Percentiles rank a stretch among this genome's conserved stretches.
These are phyloP conservation scores for Sesia apiformis DNA, from an alignment of 2,888 invertebrate species.

Conservation along the genomic window DNA sequence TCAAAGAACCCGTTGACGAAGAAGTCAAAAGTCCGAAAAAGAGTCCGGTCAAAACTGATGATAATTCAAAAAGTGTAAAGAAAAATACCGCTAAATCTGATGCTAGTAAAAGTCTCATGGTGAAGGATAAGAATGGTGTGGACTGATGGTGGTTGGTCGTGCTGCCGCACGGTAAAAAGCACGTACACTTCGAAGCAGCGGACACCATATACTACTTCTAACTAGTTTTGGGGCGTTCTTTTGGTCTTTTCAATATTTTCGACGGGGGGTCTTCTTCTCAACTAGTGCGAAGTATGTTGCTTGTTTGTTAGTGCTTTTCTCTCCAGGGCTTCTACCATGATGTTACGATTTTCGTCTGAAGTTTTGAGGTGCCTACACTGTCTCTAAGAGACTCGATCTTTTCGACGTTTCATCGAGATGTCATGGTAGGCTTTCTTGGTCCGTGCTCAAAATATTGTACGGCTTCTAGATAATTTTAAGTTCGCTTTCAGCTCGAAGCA, in stretches of 20 bases:
- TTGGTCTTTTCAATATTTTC: not conserved
- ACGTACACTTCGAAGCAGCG: conserved; percentile 62
- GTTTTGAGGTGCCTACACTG: too few relatives aligned
- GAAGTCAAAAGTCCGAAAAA: conserved; percentile 8
- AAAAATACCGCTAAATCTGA: not conserved
- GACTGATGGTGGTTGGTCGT: conserved; percentile 65
- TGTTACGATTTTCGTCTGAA: too few relatives aligned
- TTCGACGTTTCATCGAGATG: too few relatives aligned
- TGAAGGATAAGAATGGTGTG: conserved; percentile 22
- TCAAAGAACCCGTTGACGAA: conserved; percentile 24
- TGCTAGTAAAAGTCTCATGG: conserved; percentile 7
- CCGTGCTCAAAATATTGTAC: not conserved
- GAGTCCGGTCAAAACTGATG: conserved; percentile 13
- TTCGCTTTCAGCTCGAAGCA: not conserved
- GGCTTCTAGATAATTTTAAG: not conserved
- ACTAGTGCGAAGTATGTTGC: conserved; percentile 3
- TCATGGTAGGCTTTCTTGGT: not conserved
- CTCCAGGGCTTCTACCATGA: not conserved
- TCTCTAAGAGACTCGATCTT: too few relatives aligned
- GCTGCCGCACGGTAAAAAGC: conserved; percentile 58
- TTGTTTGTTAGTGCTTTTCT: conserved; percentile 8
- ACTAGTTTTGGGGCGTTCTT: conserved; percentile 4
- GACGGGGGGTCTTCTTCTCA: not conserved
- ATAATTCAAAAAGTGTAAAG: conserved; percentile 6
- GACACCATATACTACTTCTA: conserved; percentile 63